Conservation (phyloP, 1,140 invertebrate genomes). For the Hormaphis cornu region DNA sequence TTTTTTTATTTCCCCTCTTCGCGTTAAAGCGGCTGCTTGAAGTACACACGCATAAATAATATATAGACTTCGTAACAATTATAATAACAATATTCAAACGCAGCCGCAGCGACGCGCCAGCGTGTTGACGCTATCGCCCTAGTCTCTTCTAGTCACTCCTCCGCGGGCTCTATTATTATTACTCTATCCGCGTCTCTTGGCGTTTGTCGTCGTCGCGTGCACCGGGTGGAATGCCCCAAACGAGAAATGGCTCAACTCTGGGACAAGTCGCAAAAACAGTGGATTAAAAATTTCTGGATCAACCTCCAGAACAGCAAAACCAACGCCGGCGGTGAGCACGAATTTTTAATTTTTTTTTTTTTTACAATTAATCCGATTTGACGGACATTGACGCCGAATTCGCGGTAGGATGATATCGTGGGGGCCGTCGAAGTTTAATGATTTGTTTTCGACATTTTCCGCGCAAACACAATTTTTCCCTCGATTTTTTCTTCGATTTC, state of each 20-base stretch:
- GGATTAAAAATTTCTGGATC: constrained; percentile 41
- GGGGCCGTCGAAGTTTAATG: too few relatives aligned
- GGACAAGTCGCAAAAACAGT: constrained; percentile 39
- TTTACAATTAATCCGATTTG: constrained; percentile 18
- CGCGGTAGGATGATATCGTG: too few relatives aligned
- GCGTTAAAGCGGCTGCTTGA: neutral
- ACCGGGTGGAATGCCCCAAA: neutral
- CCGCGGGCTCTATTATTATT: too few relatives aligned
- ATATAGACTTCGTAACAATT: too few relatives aligned
- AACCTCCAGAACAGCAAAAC: constrained; percentile 32
- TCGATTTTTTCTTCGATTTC: too few relatives aligned
- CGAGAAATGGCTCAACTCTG: constrained; percentile 37
- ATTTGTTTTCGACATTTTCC: too few relatives aligned
- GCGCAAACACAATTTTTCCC: too few relatives aligned
- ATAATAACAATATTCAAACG: too few relatives aligned
- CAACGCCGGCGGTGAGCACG: neutral
- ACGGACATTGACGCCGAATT: constrained; percentile 31
- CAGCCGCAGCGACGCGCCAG: too few relatives aligned
- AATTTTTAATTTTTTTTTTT: constrained; percentile 12
- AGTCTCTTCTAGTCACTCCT: neutral
- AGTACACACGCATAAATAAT: neutral
- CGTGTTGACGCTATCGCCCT: neutral
- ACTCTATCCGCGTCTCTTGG: too few relatives aligned
- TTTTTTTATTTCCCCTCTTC: too few relatives aligned
- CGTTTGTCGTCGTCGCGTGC: too few relatives aligned